Conservation (phyloP, 2,797 vertebrate genomes). For the Sebastes cheni region DNA sequence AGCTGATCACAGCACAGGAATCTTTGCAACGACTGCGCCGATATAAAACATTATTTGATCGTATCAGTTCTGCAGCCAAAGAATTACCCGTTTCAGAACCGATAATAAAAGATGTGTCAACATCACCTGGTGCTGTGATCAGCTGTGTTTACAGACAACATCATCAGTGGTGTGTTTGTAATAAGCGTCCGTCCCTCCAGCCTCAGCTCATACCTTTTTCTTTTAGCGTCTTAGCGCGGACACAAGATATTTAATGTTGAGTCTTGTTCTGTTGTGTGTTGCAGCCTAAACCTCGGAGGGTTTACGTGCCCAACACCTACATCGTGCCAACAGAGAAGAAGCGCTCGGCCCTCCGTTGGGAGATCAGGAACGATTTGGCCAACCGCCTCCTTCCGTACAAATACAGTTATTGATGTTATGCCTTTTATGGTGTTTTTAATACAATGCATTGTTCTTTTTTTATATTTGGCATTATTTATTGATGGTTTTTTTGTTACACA, state of each 20-base stretch:
- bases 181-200: neutral
- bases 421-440: conserved; percentile 16
- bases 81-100: neutral
- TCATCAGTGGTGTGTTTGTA: neutral
- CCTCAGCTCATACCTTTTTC: neutral
- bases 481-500: neutral
- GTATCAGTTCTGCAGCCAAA: too few relatives aligned
- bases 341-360: conserved; percentile 87
- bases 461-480: conserved; percentile 48
- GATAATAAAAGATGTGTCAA: neutral
- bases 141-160: neutral
- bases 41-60: too few relatives aligned
- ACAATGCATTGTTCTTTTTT: conserved; percentile 3
- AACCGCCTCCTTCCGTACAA: conserved; percentile 79
- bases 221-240: too few relatives aligned
- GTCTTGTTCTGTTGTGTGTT: neutral
- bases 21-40: neutral
- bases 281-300: conserved; percentile 73
- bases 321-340: conserved; percentile 90
- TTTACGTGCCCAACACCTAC: conserved; percentile 84
- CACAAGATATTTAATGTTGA: neutral
- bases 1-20: neutral
- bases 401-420: conserved; percentile 43
- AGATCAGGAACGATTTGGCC: conserved; percentile 87
- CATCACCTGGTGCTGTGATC: neutral